Evolutionary conservation across 30 jellyfish, hydroid and myxozoan species (phyloP).

Genomic region (Aurelia aurita): DNA sequence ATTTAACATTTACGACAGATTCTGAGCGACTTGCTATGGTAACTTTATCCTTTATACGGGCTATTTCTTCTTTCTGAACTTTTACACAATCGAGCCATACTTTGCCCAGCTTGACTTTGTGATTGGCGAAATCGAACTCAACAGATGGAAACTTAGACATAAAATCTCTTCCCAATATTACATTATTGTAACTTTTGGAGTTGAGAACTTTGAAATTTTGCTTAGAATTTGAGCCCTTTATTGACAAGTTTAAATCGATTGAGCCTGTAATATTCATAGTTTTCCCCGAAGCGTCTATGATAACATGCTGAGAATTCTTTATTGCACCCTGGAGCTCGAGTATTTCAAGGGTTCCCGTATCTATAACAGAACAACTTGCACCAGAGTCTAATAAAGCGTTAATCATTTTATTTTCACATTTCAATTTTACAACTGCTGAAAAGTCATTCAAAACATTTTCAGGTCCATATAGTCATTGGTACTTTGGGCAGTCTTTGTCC

Average conservation of each 20-base stretch:
- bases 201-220: slow-evolving; percentile 15
- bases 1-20: slow-evolving; percentile 28
- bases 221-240: neutral
- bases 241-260: slow-evolving; percentile 8
- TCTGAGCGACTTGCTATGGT: slow-evolving; percentile 21
- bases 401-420: no score
- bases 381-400: slow-evolving; percentile 43
- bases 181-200: no score
- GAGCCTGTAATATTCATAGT: slow-evolving; percentile 11
- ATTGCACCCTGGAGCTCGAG: neutral
- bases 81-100: neutral
- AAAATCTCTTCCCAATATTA: no score
- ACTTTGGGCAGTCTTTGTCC: no score
- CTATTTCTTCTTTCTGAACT: no score
- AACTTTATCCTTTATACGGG: neutral
- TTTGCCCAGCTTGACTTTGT: neutral
- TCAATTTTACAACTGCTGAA: no score
- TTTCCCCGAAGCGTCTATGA: slow-evolving; percentile 36
- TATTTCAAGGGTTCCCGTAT: slow-evolving; percentile 20
- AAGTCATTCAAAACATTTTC: no score
- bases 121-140: slow-evolving; percentile 10
- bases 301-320: no score
- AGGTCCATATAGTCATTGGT: no score
- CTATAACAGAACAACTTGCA: slow-evolving; percentile 39
- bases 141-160: no score